Conservation (phyloP, 2,797 vertebrate species). For the Nasua narica region DNA sequence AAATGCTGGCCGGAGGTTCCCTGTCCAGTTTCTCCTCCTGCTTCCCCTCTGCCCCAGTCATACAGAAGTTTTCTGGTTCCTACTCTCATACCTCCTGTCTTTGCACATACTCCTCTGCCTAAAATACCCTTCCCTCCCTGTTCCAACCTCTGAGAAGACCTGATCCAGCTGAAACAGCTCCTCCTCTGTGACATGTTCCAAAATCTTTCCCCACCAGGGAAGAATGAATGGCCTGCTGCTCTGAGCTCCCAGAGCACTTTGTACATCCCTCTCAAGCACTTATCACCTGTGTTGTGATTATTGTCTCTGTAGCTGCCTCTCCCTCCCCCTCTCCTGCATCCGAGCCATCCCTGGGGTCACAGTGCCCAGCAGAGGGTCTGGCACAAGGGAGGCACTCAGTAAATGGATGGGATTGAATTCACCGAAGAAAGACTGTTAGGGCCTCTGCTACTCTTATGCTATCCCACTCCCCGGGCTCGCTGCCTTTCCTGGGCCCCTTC, state of each 20-base stretch:
- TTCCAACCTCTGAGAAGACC: not conserved
- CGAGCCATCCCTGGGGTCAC: not conserved
- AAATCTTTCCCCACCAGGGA: slow-evolving; percentile 40
- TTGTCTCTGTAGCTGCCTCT: slow-evolving; percentile 30
- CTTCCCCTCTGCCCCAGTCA: not conserved
- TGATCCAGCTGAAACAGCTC: not conserved
- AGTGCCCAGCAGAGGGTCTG: slow-evolving; percentile 32
- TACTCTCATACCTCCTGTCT: not conserved
- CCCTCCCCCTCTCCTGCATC: not conserved
- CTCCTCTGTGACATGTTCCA: slow-evolving; percentile 39
- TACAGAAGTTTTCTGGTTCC: not conserved
- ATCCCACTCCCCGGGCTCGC: not conserved
- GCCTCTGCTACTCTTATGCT: not conserved
- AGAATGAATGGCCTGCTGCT: slow-evolving; percentile 55
- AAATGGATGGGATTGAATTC: slow-evolving; percentile 12
- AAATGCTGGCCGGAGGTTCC: slow-evolving; percentile 31
- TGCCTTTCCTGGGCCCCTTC: not conserved
- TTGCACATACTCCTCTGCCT: not conserved
- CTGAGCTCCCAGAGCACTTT: slow-evolving; percentile 69
- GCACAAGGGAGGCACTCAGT: slow-evolving; percentile 25
- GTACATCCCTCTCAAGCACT: slow-evolving; percentile 59
- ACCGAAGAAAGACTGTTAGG: not conserved
- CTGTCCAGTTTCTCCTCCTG: slow-evolving; percentile 11
- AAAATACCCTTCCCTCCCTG: not conserved
- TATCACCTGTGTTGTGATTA: slow-evolving; percentile 58